These are phyloP conservation scores for Heliopora coerulea DNA, from an alignment of 92 coral and sea anemone species.

Conservation along the genomic window DNA sequence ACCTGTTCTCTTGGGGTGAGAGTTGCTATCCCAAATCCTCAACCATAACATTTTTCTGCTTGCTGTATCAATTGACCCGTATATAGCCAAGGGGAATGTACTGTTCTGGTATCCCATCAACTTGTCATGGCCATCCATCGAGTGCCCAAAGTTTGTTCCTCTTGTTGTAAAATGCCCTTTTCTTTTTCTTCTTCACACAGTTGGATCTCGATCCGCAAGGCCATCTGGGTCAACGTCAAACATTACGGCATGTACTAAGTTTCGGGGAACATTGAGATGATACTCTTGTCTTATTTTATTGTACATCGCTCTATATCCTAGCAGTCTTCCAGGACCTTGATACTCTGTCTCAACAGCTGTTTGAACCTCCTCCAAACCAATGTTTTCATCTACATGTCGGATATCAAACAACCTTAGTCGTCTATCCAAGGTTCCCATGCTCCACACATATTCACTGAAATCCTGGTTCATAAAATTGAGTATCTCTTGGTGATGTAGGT, in stretches of 20 bases:
- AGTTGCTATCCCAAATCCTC: slow-evolving; percentile 52
- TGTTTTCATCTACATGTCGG: neutral
- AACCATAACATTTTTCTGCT: slow-evolving; percentile 55
- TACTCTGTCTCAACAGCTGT: slow-evolving; percentile 4
- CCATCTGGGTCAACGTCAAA: slow-evolving; percentile 10
- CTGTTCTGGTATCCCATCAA: slow-evolving; percentile 55
- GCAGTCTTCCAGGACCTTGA: neutral
- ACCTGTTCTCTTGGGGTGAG: slow-evolving; percentile 37
- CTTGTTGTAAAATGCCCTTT: slow-evolving; percentile 15
- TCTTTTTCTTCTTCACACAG: slow-evolving; percentile 51
- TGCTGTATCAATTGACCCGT: slow-evolving; percentile 60
- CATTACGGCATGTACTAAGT: slow-evolving; percentile 13
- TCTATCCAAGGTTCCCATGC: slow-evolving; percentile 8
- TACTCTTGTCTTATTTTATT: slow-evolving; percentile 18
- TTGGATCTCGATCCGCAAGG: slow-evolving; percentile 16
- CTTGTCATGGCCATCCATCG: slow-evolving; percentile 40
- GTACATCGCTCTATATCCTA: slow-evolving; percentile 13
- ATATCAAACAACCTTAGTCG: slow-evolving; percentile 12
- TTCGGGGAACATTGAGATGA: slow-evolving; percentile 12
- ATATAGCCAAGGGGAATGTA: slow-evolving; percentile 54
- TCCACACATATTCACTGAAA: slow-evolving; percentile 13
- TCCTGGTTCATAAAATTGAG: slow-evolving; percentile 23
- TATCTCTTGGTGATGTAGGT: slow-evolving; percentile 4
- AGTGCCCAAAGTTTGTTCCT: neutral
- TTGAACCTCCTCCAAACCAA: neutral